Base-by-base conservation (phyloP, 2,797 vertebrate species). In the Lophotriccus pileatus region DNA sequence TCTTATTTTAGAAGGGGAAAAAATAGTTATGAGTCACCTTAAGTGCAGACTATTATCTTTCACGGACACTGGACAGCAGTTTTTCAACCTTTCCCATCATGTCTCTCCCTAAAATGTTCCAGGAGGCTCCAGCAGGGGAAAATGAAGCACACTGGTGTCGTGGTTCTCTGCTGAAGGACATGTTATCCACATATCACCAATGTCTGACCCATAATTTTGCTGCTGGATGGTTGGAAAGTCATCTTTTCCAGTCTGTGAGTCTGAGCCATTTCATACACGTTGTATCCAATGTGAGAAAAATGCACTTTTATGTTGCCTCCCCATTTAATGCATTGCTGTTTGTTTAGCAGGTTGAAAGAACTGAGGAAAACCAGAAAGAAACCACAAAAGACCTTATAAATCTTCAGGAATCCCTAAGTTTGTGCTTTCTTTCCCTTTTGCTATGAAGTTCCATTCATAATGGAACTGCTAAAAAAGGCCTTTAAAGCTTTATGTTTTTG, bases 41-140 rank as follows among this genome's bases (percentile, higher is more conserved):
- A 89, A 86, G 27, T 77, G 81, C 74, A 95, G 85, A 32, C 90
- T 75, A 74, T 94, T 90, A 85, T 47, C 53, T 86, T 91, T 43
- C 23, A 15, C 49, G 74, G 79, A 43, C 78, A 44, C 34, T 41
- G 25, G 63, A 56, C 36, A 88, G 43, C n/a, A 70, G 52, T 59
- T 93, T 89, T 77, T 63, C 64, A 80, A 34, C n/a, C 25, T 92
- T 83, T 86, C 62, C 37, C 21, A 63, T 24, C 24, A 69, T 9
- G 21, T 37, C 15, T 63, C 36, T 67, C 39, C 43, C 70, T 87
- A 41, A 86, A 80, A 50, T 24, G 12, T 47, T 86, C 23, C 32
- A 34, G 47, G 17, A 79, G 44, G 36, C 24, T 69, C 46, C 32
- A 41, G 24, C 21, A 63, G 22, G 25, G 32, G 37, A 67, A 70